Evolutionary conservation across 2,113 vertebrate species (phyloP).

Genomic region (Bos indicus): DNA sequence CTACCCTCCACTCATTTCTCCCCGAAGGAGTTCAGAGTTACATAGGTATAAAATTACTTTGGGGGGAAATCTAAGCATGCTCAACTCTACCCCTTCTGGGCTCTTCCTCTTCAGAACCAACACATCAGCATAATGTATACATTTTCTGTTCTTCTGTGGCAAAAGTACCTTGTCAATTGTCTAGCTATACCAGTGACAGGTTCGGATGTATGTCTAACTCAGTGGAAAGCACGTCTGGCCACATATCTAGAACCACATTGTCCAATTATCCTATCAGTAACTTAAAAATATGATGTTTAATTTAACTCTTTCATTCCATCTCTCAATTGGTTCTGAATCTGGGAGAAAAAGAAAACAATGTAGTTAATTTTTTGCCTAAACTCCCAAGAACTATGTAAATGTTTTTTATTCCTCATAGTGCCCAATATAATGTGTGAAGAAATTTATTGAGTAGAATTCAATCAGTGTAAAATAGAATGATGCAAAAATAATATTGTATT

Average conservation of each 20-base stretch:
- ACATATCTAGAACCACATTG: background rate
- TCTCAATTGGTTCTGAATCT: background rate
- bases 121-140: background rate
- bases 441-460: background rate
- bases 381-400: background rate
- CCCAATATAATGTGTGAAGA: background rate
- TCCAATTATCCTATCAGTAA: background rate
- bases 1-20: background rate
- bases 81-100: background rate
- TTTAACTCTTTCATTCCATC: background rate
- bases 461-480: constrained; percentile 12
- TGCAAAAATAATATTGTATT: constrained; percentile 5
- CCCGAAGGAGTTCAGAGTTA: background rate
- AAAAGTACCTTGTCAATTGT: background rate
- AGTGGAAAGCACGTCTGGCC: background rate
- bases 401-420: background rate
- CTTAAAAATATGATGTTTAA: background rate
- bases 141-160: background rate
- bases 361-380: background rate
- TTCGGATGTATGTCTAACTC: background rate
- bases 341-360: background rate
- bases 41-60: background rate
- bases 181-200: background rate
- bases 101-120: background rate
- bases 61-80: background rate